Evolutionary conservation across 2,888 invertebrate species (phyloP).

Genomic region (Athrips mouffetella): DNA sequence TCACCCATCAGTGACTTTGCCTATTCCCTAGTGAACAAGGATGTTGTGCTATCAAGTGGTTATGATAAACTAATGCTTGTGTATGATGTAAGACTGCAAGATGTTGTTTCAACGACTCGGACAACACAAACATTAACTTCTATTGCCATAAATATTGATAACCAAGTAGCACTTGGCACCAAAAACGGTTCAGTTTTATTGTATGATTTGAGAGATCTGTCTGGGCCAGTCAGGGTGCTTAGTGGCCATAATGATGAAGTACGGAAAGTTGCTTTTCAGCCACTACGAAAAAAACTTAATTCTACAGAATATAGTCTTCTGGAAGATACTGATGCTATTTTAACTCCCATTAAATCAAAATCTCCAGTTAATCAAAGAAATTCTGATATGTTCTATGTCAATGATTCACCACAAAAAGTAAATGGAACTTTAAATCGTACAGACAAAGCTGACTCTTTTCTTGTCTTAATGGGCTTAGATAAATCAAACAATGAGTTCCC

Average conservation of each 20-base stretch:
- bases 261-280: constrained; percentile 68
- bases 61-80: constrained; percentile 77
- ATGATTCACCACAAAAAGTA: constrained; percentile 62
- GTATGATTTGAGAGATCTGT: constrained; percentile 76
- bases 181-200: constrained; percentile 74
- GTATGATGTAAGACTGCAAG: constrained; percentile 73
- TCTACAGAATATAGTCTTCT: constrained; percentile 62
- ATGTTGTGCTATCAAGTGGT: constrained; percentile 76
- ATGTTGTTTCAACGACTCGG: constrained; percentile 61
- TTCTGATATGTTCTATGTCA: constrained; percentile 62
- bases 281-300: constrained; percentile 45
- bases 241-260: constrained; percentile 73
- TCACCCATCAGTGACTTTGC: constrained; percentile 78
- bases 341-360: constrained; percentile 39
- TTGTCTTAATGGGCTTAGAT: constrained; percentile 65
- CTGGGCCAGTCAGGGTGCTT: constrained; percentile 62
- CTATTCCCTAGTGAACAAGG: constrained; percentile 75
- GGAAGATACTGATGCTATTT: constrained; percentile 52
- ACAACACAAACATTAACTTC: constrained; percentile 61
- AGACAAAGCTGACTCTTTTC: constrained; percentile 65
- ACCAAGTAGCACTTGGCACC: constrained; percentile 74
- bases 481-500: constrained; percentile 53
- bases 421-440: constrained; percentile 34
- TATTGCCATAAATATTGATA: constrained; percentile 62
- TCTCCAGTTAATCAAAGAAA: constrained; percentile 49